Percentiles rank a stretch among this genome's conserved stretches.
phyloP scores from a whole-genome alignment of 2,797 vertebrate species.

The Sparidentex hasta region DNA sequence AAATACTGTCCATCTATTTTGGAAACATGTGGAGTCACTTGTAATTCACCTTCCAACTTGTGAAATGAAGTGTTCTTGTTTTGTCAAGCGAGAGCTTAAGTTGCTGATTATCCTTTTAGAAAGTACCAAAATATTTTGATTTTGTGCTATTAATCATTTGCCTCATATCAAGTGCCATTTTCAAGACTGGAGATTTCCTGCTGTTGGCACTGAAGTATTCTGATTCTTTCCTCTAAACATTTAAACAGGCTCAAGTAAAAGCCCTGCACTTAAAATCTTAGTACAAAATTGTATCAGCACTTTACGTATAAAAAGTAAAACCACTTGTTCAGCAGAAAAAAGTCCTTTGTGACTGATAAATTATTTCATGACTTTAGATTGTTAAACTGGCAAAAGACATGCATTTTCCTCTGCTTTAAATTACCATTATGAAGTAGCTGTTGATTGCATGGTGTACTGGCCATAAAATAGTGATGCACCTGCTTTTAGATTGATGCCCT shows the following conservation, averaged over 20 bases:
- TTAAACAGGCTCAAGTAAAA: not conserved
- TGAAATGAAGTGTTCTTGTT: conserved; percentile 20
- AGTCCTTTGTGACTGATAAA: not conserved
- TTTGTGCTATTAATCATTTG: conserved; percentile 10
- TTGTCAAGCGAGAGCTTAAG: conserved; percentile 37
- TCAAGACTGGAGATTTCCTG: not conserved
- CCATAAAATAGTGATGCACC: too few species aligned
- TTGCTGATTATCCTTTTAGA: conserved; percentile 5
- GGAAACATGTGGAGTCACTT: conserved; percentile 53
- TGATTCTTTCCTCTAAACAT: not conserved
- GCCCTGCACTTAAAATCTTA: not conserved
- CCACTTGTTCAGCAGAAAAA: not conserved
- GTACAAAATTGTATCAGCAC: not conserved
- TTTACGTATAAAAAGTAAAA: too few species aligned
- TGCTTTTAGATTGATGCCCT: too few species aligned
- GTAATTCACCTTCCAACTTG: conserved; percentile 7
- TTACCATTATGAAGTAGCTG: too few species aligned
- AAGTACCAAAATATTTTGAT: conserved; percentile 31
- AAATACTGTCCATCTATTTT: conserved; percentile 58
- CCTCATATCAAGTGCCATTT: not conserved
- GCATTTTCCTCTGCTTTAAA: too few species aligned
- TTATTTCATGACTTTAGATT: not conserved
- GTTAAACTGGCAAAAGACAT: not conserved
- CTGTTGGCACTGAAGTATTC: not conserved
- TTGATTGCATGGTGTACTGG: too few species aligned